Evolutionary conservation across 1,140 invertebrate genomes (phyloP).

Genomic region (Bombus cullumanus): DNA sequence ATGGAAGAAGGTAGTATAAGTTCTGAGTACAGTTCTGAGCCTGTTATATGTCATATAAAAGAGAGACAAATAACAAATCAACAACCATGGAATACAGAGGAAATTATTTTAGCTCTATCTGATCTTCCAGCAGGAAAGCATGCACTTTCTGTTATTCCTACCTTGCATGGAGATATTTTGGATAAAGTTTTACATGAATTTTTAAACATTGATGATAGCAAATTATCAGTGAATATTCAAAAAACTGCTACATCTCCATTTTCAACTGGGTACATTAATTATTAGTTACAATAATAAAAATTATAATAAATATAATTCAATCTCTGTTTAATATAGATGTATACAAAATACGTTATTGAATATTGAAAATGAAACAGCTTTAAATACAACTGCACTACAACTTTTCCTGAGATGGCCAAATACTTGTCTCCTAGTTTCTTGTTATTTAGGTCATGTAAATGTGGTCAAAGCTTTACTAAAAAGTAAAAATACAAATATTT

Average conservation of each 20-base stretch:
- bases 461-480: slow-evolving; percentile 71
- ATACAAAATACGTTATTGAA: slow-evolving; percentile 66
- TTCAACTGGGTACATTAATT: slow-evolving; percentile 69
- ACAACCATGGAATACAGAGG: slow-evolving; percentile 74
- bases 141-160: slow-evolving; percentile 71
- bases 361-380: slow-evolving; percentile 68
- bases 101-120: slow-evolving; percentile 71
- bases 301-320: slow-evolving; percentile 19
- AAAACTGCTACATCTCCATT: slow-evolving; percentile 60
- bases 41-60: slow-evolving; percentile 63
- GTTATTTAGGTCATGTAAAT: slow-evolving; percentile 74
- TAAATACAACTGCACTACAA: slow-evolving; percentile 55
- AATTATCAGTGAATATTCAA: slow-evolving; percentile 27
- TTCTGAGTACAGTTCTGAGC: slow-evolving; percentile 72
- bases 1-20: slow-evolving; percentile 71
- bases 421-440: slow-evolving; percentile 77
- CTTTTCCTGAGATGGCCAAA: slow-evolving; percentile 76
- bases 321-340: slow-evolving; percentile 50
- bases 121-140: slow-evolving; percentile 76
- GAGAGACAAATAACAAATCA: slow-evolving; percentile 65
- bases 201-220: slow-evolving; percentile 53
- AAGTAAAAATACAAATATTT: slow-evolving; percentile 69
- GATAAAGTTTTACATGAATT: slow-evolving; percentile 67
- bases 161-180: slow-evolving; percentile 67
- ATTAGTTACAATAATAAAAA: not conserved